phyloP scores from a whole-genome alignment of 2,113 vertebrate genomes.

The Mobula hypostoma region DNA sequence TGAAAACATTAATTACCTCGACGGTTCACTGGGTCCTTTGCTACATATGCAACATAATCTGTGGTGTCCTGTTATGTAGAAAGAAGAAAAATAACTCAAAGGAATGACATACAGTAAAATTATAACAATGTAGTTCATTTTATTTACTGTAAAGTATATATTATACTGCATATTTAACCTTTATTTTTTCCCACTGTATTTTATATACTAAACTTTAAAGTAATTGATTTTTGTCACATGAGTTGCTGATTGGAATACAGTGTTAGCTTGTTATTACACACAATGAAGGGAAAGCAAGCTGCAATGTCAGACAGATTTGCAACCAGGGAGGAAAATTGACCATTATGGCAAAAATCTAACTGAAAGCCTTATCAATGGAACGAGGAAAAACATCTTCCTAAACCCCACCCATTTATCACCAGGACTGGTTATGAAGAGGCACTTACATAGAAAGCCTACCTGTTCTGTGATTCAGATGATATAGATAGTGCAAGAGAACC shows the following conservation, averaged over 20 bases:
- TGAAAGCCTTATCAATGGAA: background rate
- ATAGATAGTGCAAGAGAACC: background rate
- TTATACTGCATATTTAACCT: background rate
- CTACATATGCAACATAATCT: slow-evolving; percentile 92
- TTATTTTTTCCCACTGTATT: background rate
- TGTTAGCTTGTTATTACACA: background rate
- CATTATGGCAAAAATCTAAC: background rate
- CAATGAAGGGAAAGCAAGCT: background rate
- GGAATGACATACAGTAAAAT: background rate
- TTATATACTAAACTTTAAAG: no score
- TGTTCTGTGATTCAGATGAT: background rate
- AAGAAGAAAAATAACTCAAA: slow-evolving; percentile 41
- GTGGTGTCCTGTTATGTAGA: slow-evolving; percentile 74
- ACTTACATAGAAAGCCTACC: background rate
- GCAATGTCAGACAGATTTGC: background rate
- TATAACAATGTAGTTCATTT: background rate
- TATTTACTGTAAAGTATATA: background rate
- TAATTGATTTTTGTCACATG: background rate
- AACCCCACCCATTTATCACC: background rate
- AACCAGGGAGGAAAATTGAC: background rate
- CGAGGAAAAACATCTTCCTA: background rate
- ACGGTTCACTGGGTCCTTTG: slow-evolving; percentile 94
- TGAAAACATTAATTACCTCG: slow-evolving; percentile 67
- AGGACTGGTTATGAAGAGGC: background rate
- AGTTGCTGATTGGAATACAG: background rate